These are phyloP conservation scores for Chaetoderma sp. DNA, from an alignment of 2,888 invertebrate species.

Conservation along the genomic window DNA sequence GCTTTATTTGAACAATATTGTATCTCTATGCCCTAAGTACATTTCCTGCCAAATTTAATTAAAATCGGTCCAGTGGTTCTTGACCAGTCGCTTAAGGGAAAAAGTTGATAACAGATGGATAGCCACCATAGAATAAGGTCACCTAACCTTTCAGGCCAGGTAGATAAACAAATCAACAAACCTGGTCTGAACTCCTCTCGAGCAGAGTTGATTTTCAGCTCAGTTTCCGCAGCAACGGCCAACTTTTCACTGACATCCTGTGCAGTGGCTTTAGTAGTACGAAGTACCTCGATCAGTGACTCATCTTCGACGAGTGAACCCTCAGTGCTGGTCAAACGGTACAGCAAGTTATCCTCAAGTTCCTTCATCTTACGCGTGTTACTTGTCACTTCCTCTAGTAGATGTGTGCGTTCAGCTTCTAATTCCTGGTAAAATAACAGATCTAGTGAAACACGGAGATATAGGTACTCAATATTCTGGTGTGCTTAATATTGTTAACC, in stretches of 20 bases:
- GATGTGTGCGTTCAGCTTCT: slow-evolving; percentile 91
- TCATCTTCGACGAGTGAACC: slow-evolving; percentile 97
- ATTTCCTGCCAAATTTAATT: too few relatives aligned
- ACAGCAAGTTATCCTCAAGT: slow-evolving; percentile 90
- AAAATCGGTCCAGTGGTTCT: too few relatives aligned
- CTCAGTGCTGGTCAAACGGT: slow-evolving; percentile 90
- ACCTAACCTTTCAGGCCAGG: too few relatives aligned
- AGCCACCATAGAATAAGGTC: too few relatives aligned
- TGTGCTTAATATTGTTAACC: background rate
- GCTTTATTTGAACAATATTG: too few relatives aligned
- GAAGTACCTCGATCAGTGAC: slow-evolving; percentile 80
- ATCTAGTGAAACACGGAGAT: too few relatives aligned
- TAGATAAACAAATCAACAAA: too few relatives aligned
- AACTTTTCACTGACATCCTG: slow-evolving; percentile 96
- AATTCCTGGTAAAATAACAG: slow-evolving; percentile 77
- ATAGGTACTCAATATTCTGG: too few relatives aligned
- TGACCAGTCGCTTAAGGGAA: too few relatives aligned
- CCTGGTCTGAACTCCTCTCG: slow-evolving; percentile 92
- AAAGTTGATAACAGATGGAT: too few relatives aligned
- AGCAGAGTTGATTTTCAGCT: slow-evolving; percentile 92
- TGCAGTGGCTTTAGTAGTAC: slow-evolving; percentile 72
- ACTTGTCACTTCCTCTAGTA: slow-evolving; percentile 95
- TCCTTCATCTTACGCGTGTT: slow-evolving; percentile 97
- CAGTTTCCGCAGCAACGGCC: slow-evolving; percentile 91
- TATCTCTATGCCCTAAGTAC: too few relatives aligned